phyloP scores from a whole-genome alignment of 2,888 invertebrate genomes.

The Gortyna flavago region DNA sequence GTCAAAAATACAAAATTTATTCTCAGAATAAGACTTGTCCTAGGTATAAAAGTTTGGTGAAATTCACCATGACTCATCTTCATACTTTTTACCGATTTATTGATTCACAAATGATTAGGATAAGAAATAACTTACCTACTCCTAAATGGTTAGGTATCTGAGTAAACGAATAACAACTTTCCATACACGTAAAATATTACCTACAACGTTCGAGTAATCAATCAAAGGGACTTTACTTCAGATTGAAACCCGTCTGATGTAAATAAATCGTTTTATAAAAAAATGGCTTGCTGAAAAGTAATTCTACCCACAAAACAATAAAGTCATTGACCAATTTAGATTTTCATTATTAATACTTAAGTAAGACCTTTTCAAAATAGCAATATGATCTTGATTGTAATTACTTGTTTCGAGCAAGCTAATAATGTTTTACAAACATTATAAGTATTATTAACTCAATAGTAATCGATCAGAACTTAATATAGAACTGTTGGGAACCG shows the following conservation, averaged over 20 bases:
- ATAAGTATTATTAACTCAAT: slow-evolving; percentile 64
- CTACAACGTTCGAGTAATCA: slow-evolving; percentile 69
- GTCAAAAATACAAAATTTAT: too few species aligned
- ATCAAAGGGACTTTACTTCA: slow-evolving; percentile 66
- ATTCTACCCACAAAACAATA: slow-evolving; percentile 21
- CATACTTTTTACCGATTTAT: slow-evolving; percentile 14
- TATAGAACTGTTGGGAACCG: slow-evolving; percentile 56
- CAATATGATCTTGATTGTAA: slow-evolving; percentile 57
- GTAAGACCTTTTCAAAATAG: slow-evolving; percentile 44
- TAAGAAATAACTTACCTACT: slow-evolving; percentile 30
- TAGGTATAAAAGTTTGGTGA: too few species aligned
- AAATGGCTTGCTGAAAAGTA: slow-evolving; percentile 23
- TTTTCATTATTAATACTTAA: slow-evolving; percentile 17
- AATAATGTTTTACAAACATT: slow-evolving; percentile 68
- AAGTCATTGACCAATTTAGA: slow-evolving; percentile 34
- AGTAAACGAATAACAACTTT: slow-evolving; percentile 58
- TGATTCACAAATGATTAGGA: slow-evolving; percentile 19
- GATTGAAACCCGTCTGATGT: slow-evolving; percentile 41
- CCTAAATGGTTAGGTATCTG: slow-evolving; percentile 44
- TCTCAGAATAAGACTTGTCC: too few species aligned
- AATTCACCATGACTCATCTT: slow-evolving; percentile 13
- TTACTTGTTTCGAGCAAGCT: slow-evolving; percentile 51
- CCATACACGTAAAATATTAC: slow-evolving; percentile 77
- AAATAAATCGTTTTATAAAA: slow-evolving; percentile 41
- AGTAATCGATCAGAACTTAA: slow-evolving; percentile 63